Evolutionary conservation across 2,797 vertebrate species (phyloP), one percentile per base, ranked within the genome.

Genomic region (Megaceryle alcyon): DNA sequence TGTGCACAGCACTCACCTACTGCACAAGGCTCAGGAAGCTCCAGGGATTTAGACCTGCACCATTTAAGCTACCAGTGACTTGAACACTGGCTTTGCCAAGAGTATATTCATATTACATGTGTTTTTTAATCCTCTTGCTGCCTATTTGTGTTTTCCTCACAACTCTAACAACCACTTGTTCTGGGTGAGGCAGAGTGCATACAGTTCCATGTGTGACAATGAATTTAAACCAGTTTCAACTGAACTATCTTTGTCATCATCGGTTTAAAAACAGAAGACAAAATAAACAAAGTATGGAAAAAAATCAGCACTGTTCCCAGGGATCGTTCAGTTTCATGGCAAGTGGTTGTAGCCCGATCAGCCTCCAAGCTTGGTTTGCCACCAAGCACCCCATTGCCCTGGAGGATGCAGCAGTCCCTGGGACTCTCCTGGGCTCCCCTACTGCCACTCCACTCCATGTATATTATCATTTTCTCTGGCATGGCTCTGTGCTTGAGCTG

Each of bases 361-460:
- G 23, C 43, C 73, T 59, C 81, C 1, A 2, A 83, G 21, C 37
- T 39, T 7, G 46, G 31, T 64, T 43, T 83, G 37, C 33, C 21
- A 35, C 65, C 1, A 3, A 23, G 25, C 43, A 80, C 26, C 29
- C 33, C 6, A 0, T 80, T 80, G 57, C 25, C 35, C 51, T 22
- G 23, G 31, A 33, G 72, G 33, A 35, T 44, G 54, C 60, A 80
- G 49, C 59, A 84, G 46, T 13, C 59, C 54, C 51, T 5, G 0
- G 2, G 57, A 59, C 35, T 90, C 6, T 60, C 69, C 59, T 64
- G 70, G 39, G 31, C 71, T 96, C 14, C 39, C 26, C 8, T 2
- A 3, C 4, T 39, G 48, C 35, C 2, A 0, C 61, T 12, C 8
- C 0, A 4, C 19, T 28, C 63, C 64, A 18, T 0, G 0, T 1